A percentile compares a stretch with the other conserved stretches of the same genome.
Conservation (phyloP, 2,888 invertebrate species). For the Brenthis ino region DNA sequence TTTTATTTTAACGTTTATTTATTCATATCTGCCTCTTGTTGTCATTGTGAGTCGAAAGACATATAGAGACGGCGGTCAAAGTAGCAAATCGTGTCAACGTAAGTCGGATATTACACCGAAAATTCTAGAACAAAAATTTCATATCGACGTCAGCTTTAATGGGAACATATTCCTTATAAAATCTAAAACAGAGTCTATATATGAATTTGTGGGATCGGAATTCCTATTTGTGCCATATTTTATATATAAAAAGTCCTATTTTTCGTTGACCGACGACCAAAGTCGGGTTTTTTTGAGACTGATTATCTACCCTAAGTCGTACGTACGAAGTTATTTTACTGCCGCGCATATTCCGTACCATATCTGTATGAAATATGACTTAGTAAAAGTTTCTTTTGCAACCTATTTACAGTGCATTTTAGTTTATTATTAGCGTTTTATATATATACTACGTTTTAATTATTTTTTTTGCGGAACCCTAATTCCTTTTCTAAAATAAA, state of each 20-base stretch:
- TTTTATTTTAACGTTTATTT: no score
- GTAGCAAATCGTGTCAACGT: background rate
- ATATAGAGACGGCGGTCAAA: conserved; percentile 6
- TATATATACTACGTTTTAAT: no score
- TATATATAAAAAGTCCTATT: conserved; percentile 47
- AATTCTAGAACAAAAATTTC: background rate
- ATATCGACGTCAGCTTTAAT: conserved; percentile 22
- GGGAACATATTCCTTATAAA: background rate
- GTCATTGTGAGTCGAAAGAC: no score
- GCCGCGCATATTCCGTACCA: conserved; percentile 23
- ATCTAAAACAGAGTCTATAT: conserved; percentile 12
- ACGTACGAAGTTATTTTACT: conserved; percentile 34
- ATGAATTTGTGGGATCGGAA: conserved; percentile 39
- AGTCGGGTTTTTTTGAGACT: conserved; percentile 59
- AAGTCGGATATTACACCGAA: conserved; percentile 2
- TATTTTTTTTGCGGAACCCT: no score
- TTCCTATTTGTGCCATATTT: conserved; percentile 43
- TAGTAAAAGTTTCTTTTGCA: conserved; percentile 12
- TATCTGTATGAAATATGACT: conserved; percentile 15
- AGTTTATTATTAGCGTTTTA: background rate
- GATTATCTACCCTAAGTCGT: conserved; percentile 59
- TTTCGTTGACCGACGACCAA: conserved; percentile 46
- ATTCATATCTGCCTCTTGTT: no score
- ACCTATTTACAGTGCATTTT: conserved; percentile 1
- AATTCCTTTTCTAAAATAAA: no score